Conservation (phyloP, 2,888 invertebrate species). For the Leptinotarsa tumamoca region DNA sequence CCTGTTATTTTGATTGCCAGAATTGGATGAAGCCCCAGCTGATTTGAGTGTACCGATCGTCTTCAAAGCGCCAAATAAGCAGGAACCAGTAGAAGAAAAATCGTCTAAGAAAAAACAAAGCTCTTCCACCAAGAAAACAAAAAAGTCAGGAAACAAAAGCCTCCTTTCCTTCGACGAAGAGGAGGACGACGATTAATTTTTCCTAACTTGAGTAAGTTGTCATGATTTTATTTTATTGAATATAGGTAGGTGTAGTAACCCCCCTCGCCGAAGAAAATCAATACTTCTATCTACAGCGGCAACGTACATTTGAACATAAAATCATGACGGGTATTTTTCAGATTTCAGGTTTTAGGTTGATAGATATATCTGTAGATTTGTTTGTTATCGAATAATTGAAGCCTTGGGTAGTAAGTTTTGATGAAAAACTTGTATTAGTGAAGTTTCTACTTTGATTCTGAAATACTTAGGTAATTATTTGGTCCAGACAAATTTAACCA, state of each 20-base stretch:
- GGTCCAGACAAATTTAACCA: neutral
- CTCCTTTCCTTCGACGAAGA: slow-evolving; percentile 70
- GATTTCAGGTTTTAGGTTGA: neutral
- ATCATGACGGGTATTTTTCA: neutral
- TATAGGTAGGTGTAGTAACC: slow-evolving; percentile 6
- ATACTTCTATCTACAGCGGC: slow-evolving; percentile 6
- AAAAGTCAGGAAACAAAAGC: slow-evolving; percentile 58
- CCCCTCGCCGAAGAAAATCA: slow-evolving; percentile 22
- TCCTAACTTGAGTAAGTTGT: slow-evolving; percentile 20
- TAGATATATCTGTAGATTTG: no score
- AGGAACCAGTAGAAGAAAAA: slow-evolving; percentile 46
- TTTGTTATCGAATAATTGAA: no score
- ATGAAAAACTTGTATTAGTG: no score
- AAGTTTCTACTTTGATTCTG: neutral
- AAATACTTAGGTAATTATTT: neutral
- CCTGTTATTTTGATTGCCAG: slow-evolving; percentile 59
- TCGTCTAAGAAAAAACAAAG: slow-evolving; percentile 38
- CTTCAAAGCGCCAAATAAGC: slow-evolving; percentile 67
- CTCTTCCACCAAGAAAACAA: slow-evolving; percentile 55
- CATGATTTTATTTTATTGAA: slow-evolving; percentile 23
- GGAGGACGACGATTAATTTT: slow-evolving; percentile 56
- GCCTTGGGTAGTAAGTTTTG: no score
- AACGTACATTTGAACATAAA: neutral
- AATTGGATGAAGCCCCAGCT: slow-evolving; percentile 72
- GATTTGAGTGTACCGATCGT: slow-evolving; percentile 73